Evolutionary conservation across 1,140 invertebrate species (phyloP).

Genomic region (Vollenhovia emeryi): DNA sequence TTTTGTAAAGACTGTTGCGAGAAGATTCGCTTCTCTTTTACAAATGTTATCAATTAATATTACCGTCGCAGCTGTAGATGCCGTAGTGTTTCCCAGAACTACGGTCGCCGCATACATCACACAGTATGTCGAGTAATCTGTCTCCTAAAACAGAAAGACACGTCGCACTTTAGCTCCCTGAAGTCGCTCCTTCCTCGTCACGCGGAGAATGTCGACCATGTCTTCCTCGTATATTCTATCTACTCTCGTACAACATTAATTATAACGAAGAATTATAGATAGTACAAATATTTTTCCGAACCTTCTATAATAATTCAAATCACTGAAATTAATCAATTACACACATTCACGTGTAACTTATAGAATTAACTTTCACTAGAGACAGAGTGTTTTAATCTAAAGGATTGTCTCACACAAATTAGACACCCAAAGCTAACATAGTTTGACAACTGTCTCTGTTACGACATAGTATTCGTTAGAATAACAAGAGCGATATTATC

Average conservation of each 20-base stretch:
- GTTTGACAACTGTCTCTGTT: background rate
- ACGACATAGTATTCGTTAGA: background rate
- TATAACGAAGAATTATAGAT: background rate
- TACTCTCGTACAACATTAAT: no score
- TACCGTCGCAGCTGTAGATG: conserved; percentile 98
- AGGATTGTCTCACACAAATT: background rate
- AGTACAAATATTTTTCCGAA: background rate
- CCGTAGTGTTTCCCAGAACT: conserved; percentile 99
- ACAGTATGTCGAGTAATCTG: conserved; percentile 96
- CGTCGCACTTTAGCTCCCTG: background rate
- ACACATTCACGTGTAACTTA: background rate
- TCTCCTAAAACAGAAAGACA: conserved; percentile 89
- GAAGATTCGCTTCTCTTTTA: conserved; percentile 28
- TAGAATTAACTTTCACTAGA: background rate
- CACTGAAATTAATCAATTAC: background rate
- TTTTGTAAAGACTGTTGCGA: conserved; percentile 1
- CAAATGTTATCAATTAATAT: conserved; percentile 73
- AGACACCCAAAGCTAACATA: background rate
- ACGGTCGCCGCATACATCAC: conserved; percentile 98
- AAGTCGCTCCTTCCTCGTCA: background rate
- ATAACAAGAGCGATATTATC: background rate
- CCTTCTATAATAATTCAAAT: background rate
- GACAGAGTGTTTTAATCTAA: background rate
- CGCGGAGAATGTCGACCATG: background rate
- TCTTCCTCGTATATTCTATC: background rate